Percentiles rank a stretch among this genome's conserved stretches.
Conservation (phyloP, 2,113 vertebrate species). For the Cynoglossus semilaevis region DNA sequence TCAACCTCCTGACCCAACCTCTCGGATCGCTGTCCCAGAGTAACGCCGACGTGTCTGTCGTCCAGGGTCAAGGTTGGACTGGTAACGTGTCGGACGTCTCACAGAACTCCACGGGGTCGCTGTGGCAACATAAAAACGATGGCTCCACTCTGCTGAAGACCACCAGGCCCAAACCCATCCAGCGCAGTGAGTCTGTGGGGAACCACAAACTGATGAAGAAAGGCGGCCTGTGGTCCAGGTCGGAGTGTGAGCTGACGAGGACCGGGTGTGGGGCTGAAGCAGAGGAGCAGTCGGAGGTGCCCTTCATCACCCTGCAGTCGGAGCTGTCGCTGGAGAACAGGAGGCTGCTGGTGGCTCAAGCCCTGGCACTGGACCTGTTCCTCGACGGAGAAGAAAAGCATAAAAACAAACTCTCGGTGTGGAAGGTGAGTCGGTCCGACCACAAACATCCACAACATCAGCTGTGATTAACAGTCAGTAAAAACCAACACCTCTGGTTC, state of each 20-base stretch:
- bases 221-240: slow-evolving; percentile 40
- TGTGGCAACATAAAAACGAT: slow-evolving; percentile 79
- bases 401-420: slow-evolving; percentile 78
- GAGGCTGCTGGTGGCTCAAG: slow-evolving; percentile 85
- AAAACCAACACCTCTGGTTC: too few relatives aligned
- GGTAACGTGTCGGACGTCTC: slow-evolving; percentile 58
- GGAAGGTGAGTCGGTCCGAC: slow-evolving; percentile 92
- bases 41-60: slow-evolving; percentile 33
- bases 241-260: slow-evolving; percentile 42
- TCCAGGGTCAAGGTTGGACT: slow-evolving; percentile 2
- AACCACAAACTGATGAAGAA: slow-evolving; percentile 16
- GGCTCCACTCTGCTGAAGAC: slow-evolving; percentile 61
- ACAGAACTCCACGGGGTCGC: slow-evolving; percentile 61
- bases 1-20: slow-evolving; percentile 77
- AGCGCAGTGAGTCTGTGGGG: slow-evolving; percentile 77
- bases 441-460: too few relatives aligned
- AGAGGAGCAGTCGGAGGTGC: slow-evolving; percentile 68
- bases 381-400: slow-evolving; percentile 80
- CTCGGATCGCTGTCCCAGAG: slow-evolving; percentile 71
- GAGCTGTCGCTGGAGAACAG: slow-evolving; percentile 82
- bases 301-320: slow-evolving; percentile 80
- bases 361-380: slow-evolving; percentile 85
- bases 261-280: not conserved
- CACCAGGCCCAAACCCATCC: slow-evolving; percentile 66
- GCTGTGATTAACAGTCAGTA: too few relatives aligned